These are phyloP conservation scores for Seriola aureovittata DNA, from an alignment of 2,113 vertebrate genomes.

Conservation along the genomic window DNA sequence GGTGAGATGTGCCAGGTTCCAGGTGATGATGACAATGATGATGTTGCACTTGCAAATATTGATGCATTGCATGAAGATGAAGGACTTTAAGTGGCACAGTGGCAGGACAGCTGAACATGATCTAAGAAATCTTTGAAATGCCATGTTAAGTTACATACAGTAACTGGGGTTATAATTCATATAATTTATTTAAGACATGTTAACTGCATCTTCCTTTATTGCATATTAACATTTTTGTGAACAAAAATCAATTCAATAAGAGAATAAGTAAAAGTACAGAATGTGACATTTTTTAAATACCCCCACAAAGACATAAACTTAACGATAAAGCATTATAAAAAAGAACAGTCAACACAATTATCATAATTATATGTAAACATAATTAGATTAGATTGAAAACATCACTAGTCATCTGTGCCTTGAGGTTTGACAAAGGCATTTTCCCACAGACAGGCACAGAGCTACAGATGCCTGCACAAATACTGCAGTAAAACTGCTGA, in stretches of 20 bases:
- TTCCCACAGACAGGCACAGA: constrained; percentile 23
- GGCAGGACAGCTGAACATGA: not conserved
- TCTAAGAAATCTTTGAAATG: not conserved
- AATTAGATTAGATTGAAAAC: not conserved
- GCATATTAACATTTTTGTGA: not conserved
- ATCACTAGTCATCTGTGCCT: not conserved
- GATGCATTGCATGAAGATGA: not conserved
- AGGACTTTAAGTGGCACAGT: not conserved
- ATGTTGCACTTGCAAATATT: not conserved
- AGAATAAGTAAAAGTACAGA: not conserved
- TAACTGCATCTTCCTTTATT: not conserved
- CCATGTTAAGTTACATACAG: not conserved
- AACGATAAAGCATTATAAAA: constrained; percentile 8
- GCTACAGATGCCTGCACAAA: not conserved
- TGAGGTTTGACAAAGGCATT: constrained; percentile 1
- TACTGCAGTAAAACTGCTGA: constrained; percentile 66
- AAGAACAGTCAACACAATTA: not conserved
- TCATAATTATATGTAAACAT: not conserved
- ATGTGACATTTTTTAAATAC: not conserved
- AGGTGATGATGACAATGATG: not conserved
- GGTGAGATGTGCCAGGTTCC: not conserved
- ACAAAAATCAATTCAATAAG: not conserved
- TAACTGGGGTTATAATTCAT: not conserved
- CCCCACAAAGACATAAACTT: not conserved
- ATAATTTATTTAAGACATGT: constrained; percentile 20